Base-by-base conservation (phyloP, 2,113 vertebrate species). In the Australoheros scitulus region DNA sequence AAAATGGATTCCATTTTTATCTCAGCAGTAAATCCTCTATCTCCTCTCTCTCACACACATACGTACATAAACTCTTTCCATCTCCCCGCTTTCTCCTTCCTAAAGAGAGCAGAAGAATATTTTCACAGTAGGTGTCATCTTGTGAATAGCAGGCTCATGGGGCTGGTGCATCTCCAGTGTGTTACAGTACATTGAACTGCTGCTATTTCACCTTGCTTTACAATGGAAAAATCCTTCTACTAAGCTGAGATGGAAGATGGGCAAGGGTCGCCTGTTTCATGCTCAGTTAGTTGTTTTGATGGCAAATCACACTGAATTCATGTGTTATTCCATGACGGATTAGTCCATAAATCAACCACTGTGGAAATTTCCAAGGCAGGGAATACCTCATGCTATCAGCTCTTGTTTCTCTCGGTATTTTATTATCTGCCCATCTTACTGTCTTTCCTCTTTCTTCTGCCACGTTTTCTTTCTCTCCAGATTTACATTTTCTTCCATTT, bases 1-100 rank as follows among this genome's bases (percentile, higher is more conserved):
- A 94, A 94, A 94, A 95, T 94, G 93, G 92, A 94, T 94, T 93
- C 91, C 92, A 92, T 92, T 94, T 95, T 94, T 92, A 91, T 94
- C 93, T 87, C 93, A 90, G 90, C 82, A 47, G 88, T 89, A 80
- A 93, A 91, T 86, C 89, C 75, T 89, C 85, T 75, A 76, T 89
- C 86, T 87, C 87, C 82, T 84, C 81, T 79, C 79, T 72, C 60
- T 60, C 43, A 41, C 76, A 58, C 76, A 56, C 68, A 43, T 56
- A 70, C 18, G 64, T 41, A 61, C 36, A 72, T 57, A 84, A 85
- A 82, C 79, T n/a, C 41, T 29, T 22, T 29, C 60, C 76, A n/a
- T 77, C 77, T 76, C 68, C 79, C 76, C 26, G 61, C 50, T 6
- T 60, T 22, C 59, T 57, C 70, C 32, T 59, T 87, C 59, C 82